Base-by-base conservation (phyloP, 92 coral and sea anemone species). In the Zoanthus sociatus region DNA sequence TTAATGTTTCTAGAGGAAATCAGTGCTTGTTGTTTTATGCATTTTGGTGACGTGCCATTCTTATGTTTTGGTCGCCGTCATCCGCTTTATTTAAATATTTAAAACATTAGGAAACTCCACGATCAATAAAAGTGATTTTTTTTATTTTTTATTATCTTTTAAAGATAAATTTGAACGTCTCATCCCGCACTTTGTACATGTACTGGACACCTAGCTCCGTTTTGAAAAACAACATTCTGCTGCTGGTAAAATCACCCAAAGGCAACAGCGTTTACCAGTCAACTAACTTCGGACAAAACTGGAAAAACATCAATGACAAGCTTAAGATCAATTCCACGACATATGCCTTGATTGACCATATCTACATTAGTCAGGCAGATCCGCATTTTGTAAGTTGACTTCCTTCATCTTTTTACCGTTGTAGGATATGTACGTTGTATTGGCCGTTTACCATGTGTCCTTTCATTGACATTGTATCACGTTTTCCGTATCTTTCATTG, bases 281-380 rank as follows among this genome's bases (percentile, higher is more conserved):
- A 4, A 26, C 56, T 14, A 5, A 81, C 58, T 81, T 6, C 60
- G 85, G 85, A 16, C 61, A 12, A 66, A 81, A 4, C 45, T 81
- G 85, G 85, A 21, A 45, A 14, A 81, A 66, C 44, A 81, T 81
- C 60, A 81, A 66, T 46, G 44, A 81, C 12, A 64, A 3, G 73
- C 85, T 81, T 26, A 66, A 81, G 47, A 11, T 68, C 32, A 81
- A 81, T 66, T 26, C 84, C 4, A 79, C 73, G 6, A 9, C 84
- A 18, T 79, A 47, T 79, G 85, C 85, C 51, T 47, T 81, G 85
- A 81, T 81, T 81, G 75, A 81, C 75, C 85, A 81, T 55, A 64
- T 81, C 56, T 81, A 81, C 47, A 81, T 81, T 14, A 81, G 75
- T 7, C 4, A 10, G 20, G 75, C 47, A 53, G 60, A 81, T 66